A percentile compares a stretch with the other conserved stretches of the same genome.
Evolutionary conservation across 2,797 vertebrate genomes (phyloP).

Genomic region (Danio choprae): DNA sequence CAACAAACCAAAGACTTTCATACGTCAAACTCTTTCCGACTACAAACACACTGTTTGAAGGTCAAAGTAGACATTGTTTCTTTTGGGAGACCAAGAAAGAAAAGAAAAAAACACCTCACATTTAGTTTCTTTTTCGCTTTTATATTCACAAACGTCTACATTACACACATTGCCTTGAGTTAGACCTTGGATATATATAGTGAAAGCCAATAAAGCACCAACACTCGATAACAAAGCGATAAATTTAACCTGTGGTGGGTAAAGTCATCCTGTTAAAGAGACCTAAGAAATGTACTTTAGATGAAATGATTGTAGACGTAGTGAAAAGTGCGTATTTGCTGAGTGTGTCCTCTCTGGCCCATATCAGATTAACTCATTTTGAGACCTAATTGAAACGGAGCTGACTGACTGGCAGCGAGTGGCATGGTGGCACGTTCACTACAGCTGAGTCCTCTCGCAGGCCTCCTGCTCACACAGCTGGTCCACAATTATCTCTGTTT

Average conservation of each 20-base stretch:
- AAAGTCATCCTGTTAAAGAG: slow-evolving; percentile 9
- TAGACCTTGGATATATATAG: background rate
- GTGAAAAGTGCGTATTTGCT: slow-evolving; percentile 15
- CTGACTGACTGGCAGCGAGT: slow-evolving; percentile 43
- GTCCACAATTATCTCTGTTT: slow-evolving; percentile 28
- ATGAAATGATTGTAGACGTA: background rate
- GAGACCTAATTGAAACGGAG: slow-evolving; percentile 41
- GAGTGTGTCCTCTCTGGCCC: slow-evolving; percentile 1
- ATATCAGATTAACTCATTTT: slow-evolving; percentile 40
- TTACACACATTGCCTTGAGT: background rate
- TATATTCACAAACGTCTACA: no score
- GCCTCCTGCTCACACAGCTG: slow-evolving; percentile 36
- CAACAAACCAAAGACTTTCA: no score
- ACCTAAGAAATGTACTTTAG: background rate
- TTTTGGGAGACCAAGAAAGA: no score
- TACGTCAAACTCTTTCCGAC: no score
- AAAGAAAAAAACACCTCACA: no score
- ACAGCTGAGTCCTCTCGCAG: slow-evolving; percentile 30
- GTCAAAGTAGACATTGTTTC: no score
- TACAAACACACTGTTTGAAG: no score
- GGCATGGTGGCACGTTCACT: slow-evolving; percentile 26
- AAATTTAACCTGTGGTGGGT: background rate
- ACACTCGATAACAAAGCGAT: background rate
- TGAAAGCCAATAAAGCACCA: background rate
- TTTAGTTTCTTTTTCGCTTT: no score